Conservation (phyloP, 2,888 invertebrate genomes). For the Pachliopta kotzebuea region DNA sequence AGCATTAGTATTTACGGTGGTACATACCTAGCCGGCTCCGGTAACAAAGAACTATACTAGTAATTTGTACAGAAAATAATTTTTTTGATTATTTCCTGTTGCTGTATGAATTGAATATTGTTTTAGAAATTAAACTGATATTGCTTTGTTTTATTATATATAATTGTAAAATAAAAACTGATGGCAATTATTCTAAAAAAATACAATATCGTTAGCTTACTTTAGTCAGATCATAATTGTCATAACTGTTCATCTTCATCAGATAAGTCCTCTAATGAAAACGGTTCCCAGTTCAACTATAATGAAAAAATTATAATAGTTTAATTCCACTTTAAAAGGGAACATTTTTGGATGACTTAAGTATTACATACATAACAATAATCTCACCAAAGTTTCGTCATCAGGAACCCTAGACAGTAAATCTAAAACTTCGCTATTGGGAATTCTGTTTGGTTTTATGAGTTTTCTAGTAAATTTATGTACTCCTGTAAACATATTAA, state of each 20-base stretch:
- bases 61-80: no score
- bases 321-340: no score
- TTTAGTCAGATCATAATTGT: conserved; percentile 30
- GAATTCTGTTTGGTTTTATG: conserved; percentile 92
- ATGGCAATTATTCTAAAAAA: neutral
- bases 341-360: neutral
- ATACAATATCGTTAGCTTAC: neutral
- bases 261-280: conserved; percentile 50
- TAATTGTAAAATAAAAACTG: neutral
- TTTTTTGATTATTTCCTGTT: neutral
- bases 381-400: conserved; percentile 91
- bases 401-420: conserved; percentile 96
- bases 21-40: no score
- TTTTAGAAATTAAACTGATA: neutral
- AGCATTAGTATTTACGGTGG: no score
- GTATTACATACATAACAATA: neutral
- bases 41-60: no score
- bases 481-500: conserved; percentile 59
- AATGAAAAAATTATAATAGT: conserved; percentile 35
- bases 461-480: conserved; percentile 97
- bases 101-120: neutral
- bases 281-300: conserved; percentile 57
- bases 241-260: conserved; percentile 49
- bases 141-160: neutral
- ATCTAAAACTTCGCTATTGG: conserved; percentile 97